Base-by-base conservation (phyloP, 2,113 vertebrate genomes). In the Lichenostomus cassidix region DNA sequence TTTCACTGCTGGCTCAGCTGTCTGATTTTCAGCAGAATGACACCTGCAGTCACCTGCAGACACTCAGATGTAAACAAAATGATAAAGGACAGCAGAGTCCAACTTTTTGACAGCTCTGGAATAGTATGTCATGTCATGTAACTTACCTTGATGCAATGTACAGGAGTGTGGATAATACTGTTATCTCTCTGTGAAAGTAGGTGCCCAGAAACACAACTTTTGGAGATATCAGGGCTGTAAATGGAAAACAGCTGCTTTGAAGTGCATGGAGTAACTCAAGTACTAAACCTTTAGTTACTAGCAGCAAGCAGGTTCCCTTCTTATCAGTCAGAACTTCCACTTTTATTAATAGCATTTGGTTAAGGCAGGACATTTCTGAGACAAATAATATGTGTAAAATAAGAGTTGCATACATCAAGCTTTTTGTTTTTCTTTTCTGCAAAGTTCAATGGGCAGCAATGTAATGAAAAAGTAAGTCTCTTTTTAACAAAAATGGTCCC, bases 21-120 rank as follows among this genome's bases (percentile, higher is more conserved):
- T 42, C 59, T 68, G 78, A 73, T 90, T 91, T 94, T 83, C 78
- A 70, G 83, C 21, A 29, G 35, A 69, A 83, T 59, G 87, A 88
- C 85, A 95, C 28, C 75, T 91, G 39, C 70, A 87, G 55, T n/a
- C 87, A 74, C 47, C 82, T 94, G 59, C 33, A 90, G 85, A 92
- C 63, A 65, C 46, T 76, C 55, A 67, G 63, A 70, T 68, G 50
- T 73, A 94, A 95, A 85, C 74, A 65, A 90, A 86, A 83, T 39
- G 0, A 80, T 83, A 93, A 88, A 77, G 67, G 71, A 90, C 71
- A 74, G 68, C 47, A 82, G 77, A 89, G 90, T 50, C n/a, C 0
- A 11, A 68, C 37, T 84, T 62, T 85, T 16, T 82, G 89, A 92
- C 91, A 92, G 76, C 56, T 77, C 91, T 86, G 64, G 19, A 92